Conservation (phyloP, 1,140 invertebrate genomes). For the Macrostomum lignano region DNA sequence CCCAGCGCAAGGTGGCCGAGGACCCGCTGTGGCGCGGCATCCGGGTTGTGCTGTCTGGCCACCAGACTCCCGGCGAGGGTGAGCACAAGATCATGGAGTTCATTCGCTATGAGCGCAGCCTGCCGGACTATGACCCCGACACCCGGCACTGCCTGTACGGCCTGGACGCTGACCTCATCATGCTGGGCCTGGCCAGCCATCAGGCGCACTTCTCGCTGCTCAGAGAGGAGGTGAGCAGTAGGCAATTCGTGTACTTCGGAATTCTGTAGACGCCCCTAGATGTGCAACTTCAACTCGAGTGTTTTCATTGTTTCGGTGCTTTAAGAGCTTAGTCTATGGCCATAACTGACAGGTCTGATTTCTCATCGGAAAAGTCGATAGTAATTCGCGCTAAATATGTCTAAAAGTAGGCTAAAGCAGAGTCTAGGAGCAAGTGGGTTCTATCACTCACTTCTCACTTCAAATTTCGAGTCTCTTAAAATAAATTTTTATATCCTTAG, state of each 20-base stretch:
- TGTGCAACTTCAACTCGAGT: constrained; percentile 75
- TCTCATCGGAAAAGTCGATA: neutral
- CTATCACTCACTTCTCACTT: too few species aligned
- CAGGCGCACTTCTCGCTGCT: constrained; percentile 71
- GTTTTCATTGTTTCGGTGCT: constrained; percentile 26
- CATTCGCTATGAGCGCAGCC: constrained; percentile 52
- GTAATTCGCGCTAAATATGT: constrained; percentile 19
- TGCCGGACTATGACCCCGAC: constrained; percentile 51
- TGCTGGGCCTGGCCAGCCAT: constrained; percentile 65
- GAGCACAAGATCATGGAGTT: constrained; percentile 98
- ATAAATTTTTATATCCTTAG: too few species aligned
- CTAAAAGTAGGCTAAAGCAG: constrained; percentile 10
- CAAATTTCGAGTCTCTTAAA: too few species aligned
- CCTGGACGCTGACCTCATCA: constrained; percentile 76
- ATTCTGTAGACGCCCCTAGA: constrained; percentile 67
- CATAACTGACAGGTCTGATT: neutral
- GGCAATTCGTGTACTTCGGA: constrained; percentile 29
- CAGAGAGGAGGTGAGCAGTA: constrained; percentile 46
- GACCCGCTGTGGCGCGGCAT: constrained; percentile 45
- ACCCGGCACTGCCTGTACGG: constrained; percentile 78
- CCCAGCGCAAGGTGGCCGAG: constrained; percentile 51
- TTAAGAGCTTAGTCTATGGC: constrained; percentile 1
- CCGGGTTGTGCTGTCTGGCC: constrained; percentile 25
- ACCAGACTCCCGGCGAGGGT: constrained; percentile 65
- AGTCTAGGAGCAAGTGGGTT: too few species aligned